These are phyloP conservation scores for Sturnus vulgaris DNA, from an alignment of 2,113 vertebrate species.

Conservation along the genomic window DNA sequence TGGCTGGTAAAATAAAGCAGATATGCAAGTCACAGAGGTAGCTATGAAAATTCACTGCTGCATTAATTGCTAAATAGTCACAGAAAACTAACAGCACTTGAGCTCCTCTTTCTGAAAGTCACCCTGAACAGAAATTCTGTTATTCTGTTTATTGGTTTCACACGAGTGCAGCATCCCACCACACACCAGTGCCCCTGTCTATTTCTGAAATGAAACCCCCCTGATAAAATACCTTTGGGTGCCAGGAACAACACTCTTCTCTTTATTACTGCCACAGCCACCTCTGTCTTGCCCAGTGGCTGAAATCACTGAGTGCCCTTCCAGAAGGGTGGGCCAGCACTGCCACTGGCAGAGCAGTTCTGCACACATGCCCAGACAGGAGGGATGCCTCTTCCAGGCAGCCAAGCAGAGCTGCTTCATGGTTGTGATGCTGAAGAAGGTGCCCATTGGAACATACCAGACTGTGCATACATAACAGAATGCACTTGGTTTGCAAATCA, in stretches of 20 bases:
- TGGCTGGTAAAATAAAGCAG: not conserved
- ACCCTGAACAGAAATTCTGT: not conserved
- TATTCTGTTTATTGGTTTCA: not conserved
- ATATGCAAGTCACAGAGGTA: not conserved
- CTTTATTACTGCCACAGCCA: not conserved
- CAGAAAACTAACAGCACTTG: not conserved
- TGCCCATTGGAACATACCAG: not conserved
- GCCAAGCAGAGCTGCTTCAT: not conserved
- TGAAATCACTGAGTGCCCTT: rapidly evolving
- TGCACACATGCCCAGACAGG: not conserved
- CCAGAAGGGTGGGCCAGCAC: not conserved
- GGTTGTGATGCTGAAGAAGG: not conserved
- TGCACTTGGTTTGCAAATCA: not conserved
- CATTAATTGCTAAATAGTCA: not conserved
- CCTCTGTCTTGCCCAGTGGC: not conserved
- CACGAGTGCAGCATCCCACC: rapidly evolving
- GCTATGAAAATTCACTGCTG: not conserved
- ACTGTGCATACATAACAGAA: not conserved
- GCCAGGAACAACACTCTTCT: not conserved
- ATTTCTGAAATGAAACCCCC: not conserved
- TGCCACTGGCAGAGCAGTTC: not conserved
- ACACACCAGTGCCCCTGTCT: not conserved
- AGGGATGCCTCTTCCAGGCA: not conserved
- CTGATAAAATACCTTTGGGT: not conserved
- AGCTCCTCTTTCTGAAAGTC: not conserved